phyloP scores from a whole-genome alignment of 2,113 vertebrate species.

The Lathamus discolor region DNA sequence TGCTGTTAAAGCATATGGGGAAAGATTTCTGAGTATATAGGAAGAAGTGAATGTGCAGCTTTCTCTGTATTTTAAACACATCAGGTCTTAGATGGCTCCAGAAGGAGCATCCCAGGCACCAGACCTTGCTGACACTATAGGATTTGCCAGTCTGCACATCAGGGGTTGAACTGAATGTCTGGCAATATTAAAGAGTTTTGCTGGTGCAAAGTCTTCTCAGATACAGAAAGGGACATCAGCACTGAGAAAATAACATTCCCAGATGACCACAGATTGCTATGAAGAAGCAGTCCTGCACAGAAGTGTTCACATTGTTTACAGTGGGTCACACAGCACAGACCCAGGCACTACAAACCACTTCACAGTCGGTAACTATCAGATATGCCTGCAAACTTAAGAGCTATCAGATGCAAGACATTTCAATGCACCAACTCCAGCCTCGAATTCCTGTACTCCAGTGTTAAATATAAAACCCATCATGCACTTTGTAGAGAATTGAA shows the following conservation, averaged over 20 bases:
- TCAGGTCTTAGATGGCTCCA: conserved; percentile 62
- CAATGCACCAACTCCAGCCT: not conserved
- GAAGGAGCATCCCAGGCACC: conserved; percentile 25
- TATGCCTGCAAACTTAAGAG: not conserved
- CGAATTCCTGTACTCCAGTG: not conserved
- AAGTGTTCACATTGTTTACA: not conserved
- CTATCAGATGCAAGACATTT: fast-evolving
- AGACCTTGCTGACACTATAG: not conserved
- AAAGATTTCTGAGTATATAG: conserved; percentile 49
- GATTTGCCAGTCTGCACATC: not conserved
- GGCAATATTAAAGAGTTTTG: not conserved
- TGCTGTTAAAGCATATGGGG: conserved; percentile 68
- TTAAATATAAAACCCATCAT: not conserved
- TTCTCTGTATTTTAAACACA: conserved; percentile 26
- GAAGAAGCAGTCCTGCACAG: not conserved
- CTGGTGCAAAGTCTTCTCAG: not conserved
- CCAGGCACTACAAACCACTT: not conserved
- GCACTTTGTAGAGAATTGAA: not conserved
- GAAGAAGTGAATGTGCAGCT: conserved; percentile 2
- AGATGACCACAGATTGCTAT: not conserved
- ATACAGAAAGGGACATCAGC: not conserved
- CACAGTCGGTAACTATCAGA: not conserved
- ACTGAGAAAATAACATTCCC: not conserved
- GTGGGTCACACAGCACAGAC: not conserved
- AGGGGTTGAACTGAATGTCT: not conserved